Conservation (phyloP, 2,113 vertebrate genomes). For the Neotoma lepida region DNA sequence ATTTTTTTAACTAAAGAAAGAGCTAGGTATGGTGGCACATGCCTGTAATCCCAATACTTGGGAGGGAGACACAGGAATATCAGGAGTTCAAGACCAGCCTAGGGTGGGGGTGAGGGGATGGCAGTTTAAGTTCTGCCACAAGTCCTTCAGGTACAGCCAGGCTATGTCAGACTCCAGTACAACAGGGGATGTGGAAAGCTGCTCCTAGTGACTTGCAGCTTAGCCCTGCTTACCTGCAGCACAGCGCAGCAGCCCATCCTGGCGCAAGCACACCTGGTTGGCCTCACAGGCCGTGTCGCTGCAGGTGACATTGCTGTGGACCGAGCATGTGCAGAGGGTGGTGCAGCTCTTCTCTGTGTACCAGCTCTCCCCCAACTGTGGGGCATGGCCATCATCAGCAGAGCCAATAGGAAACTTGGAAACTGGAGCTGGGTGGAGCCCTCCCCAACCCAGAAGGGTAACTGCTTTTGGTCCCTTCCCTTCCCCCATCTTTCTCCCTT, state of each 20-base stretch:
- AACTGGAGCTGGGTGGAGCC: neutral
- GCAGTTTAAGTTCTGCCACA: neutral
- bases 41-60: neutral
- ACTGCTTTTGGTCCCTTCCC: neutral
- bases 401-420: neutral
- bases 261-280: slow-evolving; percentile 84
- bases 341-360: slow-evolving; percentile 86
- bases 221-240: slow-evolving; percentile 81
- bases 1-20: neutral
- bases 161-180: neutral
- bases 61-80: neutral
- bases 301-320: slow-evolving; percentile 84
- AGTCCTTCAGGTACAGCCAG: neutral
- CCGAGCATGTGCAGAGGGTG: slow-evolving; percentile 85
- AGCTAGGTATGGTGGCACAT: neutral
- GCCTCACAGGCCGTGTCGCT: slow-evolving; percentile 84
- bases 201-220: fast-evolving
- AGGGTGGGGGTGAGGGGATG: neutral
- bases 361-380: slow-evolving; percentile 88
- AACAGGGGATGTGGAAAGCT: neutral
- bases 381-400: neutral
- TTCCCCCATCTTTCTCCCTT: neutral
- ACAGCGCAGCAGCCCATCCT: slow-evolving; percentile 87
- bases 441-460: neutral
- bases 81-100: neutral